These are phyloP conservation scores for Cercopithecus mitis DNA, from an alignment of 2,797 vertebrate genomes.

Conservation along the genomic window DNA sequence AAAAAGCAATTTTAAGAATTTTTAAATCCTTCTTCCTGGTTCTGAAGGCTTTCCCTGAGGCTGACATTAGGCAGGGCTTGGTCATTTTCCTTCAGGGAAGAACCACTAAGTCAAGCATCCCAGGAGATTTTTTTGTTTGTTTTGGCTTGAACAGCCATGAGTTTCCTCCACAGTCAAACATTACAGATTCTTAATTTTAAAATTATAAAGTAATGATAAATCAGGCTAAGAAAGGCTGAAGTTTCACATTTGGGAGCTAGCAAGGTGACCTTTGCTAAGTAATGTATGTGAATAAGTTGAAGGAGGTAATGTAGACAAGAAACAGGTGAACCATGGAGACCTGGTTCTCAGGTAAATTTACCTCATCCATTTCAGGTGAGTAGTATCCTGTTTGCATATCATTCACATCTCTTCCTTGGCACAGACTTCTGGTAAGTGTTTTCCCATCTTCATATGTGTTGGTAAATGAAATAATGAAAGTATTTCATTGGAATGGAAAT, in stretches of 20 bases:
- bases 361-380: neutral
- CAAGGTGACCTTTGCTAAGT: neutral
- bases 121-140: neutral
- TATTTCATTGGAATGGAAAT: neutral
- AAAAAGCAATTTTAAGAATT: constrained; percentile 59
- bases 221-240: neutral
- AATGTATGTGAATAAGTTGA: neutral
- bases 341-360: neutral
- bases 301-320: neutral
- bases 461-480: neutral
- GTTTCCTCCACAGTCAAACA: neutral
- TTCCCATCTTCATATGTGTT: neutral
- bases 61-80: constrained; percentile 53
- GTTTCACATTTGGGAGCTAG: constrained; percentile 17
- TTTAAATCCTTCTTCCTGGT: constrained; percentile 54
- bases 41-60: constrained; percentile 47
- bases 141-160: neutral
- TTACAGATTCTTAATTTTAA: neutral
- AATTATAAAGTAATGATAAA: neutral
- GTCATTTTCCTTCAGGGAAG: constrained; percentile 44
- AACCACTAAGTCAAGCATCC: constrained; percentile 35
- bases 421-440: neutral
- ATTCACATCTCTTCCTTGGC: neutral
- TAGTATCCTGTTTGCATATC: neutral
- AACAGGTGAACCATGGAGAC: neutral